These are phyloP conservation scores for Epicampocera succincta DNA, from an alignment of 2,888 invertebrate genomes.

Conservation along the genomic window DNA sequence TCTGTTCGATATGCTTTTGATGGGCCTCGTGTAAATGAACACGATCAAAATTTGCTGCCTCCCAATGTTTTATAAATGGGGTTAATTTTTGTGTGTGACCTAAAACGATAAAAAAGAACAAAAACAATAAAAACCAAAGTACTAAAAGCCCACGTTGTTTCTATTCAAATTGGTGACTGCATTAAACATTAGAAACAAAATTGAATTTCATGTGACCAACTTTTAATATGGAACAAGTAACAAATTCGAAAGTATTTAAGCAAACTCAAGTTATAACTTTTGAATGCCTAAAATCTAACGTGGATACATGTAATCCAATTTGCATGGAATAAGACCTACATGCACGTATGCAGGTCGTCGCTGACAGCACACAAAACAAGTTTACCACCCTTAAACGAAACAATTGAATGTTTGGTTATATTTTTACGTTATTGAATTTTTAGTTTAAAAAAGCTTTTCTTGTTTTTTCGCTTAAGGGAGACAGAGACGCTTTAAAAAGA, in stretches of 20 bases:
- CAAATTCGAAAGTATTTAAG: not conserved
- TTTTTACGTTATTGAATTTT: no score
- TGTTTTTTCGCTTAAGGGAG: no score
- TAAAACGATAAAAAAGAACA: conserved; percentile 75
- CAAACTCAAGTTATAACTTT: conserved; percentile 32
- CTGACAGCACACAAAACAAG: not conserved
- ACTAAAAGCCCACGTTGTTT: conserved; percentile 1
- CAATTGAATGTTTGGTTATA: no score
- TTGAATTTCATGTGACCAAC: not conserved
- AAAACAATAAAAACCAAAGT: conserved; percentile 30
- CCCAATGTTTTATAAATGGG: conserved; percentile 91
- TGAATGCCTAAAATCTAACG: conserved; percentile 21
- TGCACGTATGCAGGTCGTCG: conserved; percentile 17
- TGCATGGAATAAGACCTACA: conserved; percentile 24
- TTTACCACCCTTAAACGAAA: not conserved
- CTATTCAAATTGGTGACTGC: conserved; percentile 38
- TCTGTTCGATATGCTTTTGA: conserved; percentile 80
- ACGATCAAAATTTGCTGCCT: conserved; percentile 89
- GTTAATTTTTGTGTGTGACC: conserved; percentile 85
- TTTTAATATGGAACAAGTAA: no score
- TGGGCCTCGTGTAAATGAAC: conserved; percentile 79
- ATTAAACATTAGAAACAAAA: conserved; percentile 28
- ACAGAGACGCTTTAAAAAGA: no score
- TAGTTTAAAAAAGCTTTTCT: no score
- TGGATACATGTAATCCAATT: conserved; percentile 45